phyloP scores from a whole-genome alignment of 2,113 vertebrate species.

The Neodontobutis hainanensis region DNA sequence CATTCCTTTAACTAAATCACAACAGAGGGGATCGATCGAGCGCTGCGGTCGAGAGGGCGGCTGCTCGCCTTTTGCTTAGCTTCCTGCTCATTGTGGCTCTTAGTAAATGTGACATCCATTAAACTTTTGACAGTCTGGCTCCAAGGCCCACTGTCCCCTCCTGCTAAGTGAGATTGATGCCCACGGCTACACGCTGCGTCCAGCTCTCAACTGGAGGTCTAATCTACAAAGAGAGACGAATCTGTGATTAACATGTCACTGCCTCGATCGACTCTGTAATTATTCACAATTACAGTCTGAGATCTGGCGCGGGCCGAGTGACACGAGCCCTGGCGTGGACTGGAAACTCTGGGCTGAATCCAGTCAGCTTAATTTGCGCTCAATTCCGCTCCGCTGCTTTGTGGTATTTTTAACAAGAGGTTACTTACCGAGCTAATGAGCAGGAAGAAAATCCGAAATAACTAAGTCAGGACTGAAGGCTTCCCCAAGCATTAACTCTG shows the following conservation, averaged over 20 bases:
- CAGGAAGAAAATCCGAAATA: slow-evolving; percentile 44
- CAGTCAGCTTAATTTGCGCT: slow-evolving; percentile 58
- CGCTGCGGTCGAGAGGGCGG: not conserved
- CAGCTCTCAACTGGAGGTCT: slow-evolving; percentile 65
- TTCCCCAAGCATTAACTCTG: slow-evolving; percentile 33
- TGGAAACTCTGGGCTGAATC: slow-evolving; percentile 54
- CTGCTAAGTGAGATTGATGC: slow-evolving; percentile 74
- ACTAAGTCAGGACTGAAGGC: slow-evolving; percentile 39
- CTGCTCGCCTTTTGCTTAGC: slow-evolving; percentile 49
- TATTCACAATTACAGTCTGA: slow-evolving; percentile 73
- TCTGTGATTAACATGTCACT: slow-evolving; percentile 76
- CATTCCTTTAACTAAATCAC: slow-evolving; percentile 61
- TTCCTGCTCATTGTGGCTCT: slow-evolving; percentile 54
- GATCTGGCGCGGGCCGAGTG: slow-evolving; percentile 66
- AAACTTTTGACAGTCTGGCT: slow-evolving; percentile 69
- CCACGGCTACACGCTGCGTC: slow-evolving; percentile 56
- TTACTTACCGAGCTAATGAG: slow-evolving; percentile 66
- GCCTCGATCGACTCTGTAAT: slow-evolving; percentile 55
- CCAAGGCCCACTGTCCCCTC: slow-evolving; percentile 61
- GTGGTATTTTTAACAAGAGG: slow-evolving; percentile 43
- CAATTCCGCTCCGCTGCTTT: slow-evolving; percentile 52
- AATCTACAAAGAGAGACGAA: slow-evolving; percentile 70
- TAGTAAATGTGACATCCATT: slow-evolving; percentile 72
- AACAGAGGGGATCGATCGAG: slow-evolving; percentile 62
- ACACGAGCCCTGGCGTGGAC: slow-evolving; percentile 61